These are phyloP conservation scores for Dermatemys mawii DNA, from an alignment of 2,113 vertebrate genomes.

Conservation along the genomic window DNA sequence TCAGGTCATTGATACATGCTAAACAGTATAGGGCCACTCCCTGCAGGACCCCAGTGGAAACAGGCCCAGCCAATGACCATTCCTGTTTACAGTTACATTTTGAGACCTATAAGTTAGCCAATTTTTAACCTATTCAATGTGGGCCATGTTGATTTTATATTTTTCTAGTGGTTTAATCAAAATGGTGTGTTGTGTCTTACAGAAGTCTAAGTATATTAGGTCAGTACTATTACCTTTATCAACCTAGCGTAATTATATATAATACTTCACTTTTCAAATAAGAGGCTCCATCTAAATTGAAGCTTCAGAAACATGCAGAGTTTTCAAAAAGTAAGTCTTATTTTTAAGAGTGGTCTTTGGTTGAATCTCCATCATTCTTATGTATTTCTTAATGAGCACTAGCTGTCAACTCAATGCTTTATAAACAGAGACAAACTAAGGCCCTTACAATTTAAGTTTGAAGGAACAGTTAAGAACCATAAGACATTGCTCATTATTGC, in stretches of 20 bases:
- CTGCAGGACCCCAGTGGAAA: too few relatives aligned
- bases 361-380: neutral
- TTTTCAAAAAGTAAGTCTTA: neutral
- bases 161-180: neutral
- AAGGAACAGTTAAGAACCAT: conserved; percentile 4
- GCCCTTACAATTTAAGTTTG: neutral
- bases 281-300: neutral
- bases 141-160: neutral
- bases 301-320: neutral
- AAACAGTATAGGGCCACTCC: neutral
- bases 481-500: conserved; percentile 32
- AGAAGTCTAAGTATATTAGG: neutral
- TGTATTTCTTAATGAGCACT: neutral
- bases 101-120: neutral
- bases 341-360: neutral
- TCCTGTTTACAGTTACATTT: neutral
- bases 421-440: neutral
- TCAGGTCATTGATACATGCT: neutral
- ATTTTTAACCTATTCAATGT: neutral
- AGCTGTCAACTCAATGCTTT: neutral
- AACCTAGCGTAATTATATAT: neutral
- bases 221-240: neutral
- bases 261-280: neutral
- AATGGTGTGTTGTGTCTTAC: neutral
- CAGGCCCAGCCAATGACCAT: too few relatives aligned